Evolutionary conservation across 2,888 invertebrate genomes (phyloP).

Genomic region (Poecilobothrus nobilitatus): DNA sequence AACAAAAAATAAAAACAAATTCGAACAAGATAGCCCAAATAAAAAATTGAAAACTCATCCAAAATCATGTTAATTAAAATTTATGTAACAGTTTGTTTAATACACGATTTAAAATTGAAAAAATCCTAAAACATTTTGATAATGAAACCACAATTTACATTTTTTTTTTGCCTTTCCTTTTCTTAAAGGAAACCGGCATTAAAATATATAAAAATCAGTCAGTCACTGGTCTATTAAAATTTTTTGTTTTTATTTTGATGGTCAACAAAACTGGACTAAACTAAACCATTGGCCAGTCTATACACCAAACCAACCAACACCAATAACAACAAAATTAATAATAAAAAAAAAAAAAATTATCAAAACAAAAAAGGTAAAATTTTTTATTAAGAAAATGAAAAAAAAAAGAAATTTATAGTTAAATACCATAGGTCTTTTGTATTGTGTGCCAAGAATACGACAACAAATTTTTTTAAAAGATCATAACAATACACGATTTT

Average conservation of each 20-base stretch:
- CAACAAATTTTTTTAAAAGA: too few species aligned
- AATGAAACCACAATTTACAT: background rate
- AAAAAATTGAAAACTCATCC: too few species aligned
- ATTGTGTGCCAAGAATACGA: background rate
- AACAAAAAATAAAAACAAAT: too few species aligned
- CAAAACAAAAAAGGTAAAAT: background rate
- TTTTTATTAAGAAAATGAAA: too few species aligned
- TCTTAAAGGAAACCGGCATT: background rate
- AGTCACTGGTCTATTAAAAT: background rate
- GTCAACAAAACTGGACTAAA: background rate
- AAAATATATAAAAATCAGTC: background rate
- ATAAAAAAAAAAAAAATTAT: background rate
- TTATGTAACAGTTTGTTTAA: slow-evolving; percentile 4
- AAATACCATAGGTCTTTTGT: background rate
- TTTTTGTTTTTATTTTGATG: background rate
- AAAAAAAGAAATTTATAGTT: too few species aligned
- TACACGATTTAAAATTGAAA: background rate
- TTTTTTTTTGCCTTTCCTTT: background rate
- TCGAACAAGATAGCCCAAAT: too few species aligned
- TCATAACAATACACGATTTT: background rate
- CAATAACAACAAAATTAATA: background rate
- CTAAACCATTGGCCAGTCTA: background rate
- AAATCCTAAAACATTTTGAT: background rate
- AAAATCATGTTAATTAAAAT: background rate
- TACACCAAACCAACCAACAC: background rate